Conservation (phyloP, 92 coral and sea anemone species). For the Epizoanthus stellaris region DNA sequence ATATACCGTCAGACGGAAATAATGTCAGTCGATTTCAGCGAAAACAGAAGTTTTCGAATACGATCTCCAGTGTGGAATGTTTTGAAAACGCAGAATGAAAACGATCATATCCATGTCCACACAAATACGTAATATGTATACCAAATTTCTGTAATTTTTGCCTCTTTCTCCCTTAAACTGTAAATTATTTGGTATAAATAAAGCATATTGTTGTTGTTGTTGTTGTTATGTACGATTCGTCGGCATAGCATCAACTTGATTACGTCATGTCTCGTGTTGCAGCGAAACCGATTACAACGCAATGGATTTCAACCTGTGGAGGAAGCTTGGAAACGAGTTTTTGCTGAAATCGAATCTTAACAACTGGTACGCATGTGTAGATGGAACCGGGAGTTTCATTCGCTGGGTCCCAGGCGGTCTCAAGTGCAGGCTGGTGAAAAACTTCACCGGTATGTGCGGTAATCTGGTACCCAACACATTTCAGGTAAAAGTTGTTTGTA, state of each 20-base stretch:
- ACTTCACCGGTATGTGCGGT: constrained; percentile 21
- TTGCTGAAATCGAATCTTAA: constrained; percentile 14
- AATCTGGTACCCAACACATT: constrained; percentile 20
- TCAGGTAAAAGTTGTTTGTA: neutral
- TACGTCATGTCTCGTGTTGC: neutral
- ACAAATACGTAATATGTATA: too few relatives aligned
- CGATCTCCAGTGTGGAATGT: too few relatives aligned
- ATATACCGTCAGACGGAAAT: too few relatives aligned
- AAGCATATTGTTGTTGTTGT: too few relatives aligned
- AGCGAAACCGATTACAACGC: constrained; percentile 43
- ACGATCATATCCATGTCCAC: too few relatives aligned
- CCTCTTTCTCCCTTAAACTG: too few relatives aligned
- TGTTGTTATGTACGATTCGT: too few relatives aligned
- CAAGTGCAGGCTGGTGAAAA: constrained; percentile 21
- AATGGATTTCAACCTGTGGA: constrained; percentile 38
- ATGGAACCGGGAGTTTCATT: constrained; percentile 13
- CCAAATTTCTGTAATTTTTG: too few relatives aligned
- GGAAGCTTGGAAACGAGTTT: constrained; percentile 24
- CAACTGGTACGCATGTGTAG: constrained; percentile 21
- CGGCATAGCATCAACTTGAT: neutral
- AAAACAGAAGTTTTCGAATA: too few relatives aligned
- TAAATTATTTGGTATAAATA: too few relatives aligned
- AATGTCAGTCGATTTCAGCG: too few relatives aligned
- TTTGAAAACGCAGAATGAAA: too few relatives aligned
- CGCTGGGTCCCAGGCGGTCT: constrained; percentile 2